phyloP scores from a whole-genome alignment of 1,140 invertebrate species.

The Melanaphis sacchari region DNA sequence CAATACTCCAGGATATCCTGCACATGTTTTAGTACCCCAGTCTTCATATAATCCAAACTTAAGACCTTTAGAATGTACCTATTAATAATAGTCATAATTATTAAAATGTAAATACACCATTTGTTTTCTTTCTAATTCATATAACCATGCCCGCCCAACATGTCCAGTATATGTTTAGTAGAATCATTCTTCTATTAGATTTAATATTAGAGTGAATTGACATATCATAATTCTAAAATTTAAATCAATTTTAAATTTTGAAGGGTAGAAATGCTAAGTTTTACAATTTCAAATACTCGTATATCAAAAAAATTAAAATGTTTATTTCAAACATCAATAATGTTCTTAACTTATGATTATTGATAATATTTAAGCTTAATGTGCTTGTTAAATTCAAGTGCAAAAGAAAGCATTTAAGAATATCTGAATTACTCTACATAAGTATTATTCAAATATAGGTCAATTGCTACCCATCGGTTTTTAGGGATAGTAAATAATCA shows the following conservation, averaged over 20 bases:
- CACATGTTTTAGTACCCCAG: constrained; percentile 94
- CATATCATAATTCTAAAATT: background rate
- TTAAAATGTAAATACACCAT: background rate
- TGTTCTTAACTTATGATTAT: background rate
- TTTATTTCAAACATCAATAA: background rate
- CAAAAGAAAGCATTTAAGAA: background rate
- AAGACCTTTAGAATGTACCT: constrained; percentile 91
- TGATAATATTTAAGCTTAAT: background rate
- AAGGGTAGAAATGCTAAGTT: background rate
- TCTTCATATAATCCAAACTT: constrained; percentile 98
- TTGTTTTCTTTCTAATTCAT: background rate
- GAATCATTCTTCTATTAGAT: background rate
- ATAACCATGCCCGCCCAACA: background rate
- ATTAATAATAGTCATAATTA: constrained; percentile 51
- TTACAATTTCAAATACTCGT: background rate
- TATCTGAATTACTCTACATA: background rate
- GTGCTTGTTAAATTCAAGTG: background rate
- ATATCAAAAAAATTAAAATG: background rate
- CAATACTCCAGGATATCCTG: constrained; percentile 91
- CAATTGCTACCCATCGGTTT: background rate
- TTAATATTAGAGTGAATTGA: background rate
- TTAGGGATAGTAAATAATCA: background rate
- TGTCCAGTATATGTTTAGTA: background rate
- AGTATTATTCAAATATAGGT: background rate
- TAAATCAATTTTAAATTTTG: background rate